phyloP scores from a whole-genome alignment of 2,888 invertebrate species.

The Calliopum simillimum region DNA sequence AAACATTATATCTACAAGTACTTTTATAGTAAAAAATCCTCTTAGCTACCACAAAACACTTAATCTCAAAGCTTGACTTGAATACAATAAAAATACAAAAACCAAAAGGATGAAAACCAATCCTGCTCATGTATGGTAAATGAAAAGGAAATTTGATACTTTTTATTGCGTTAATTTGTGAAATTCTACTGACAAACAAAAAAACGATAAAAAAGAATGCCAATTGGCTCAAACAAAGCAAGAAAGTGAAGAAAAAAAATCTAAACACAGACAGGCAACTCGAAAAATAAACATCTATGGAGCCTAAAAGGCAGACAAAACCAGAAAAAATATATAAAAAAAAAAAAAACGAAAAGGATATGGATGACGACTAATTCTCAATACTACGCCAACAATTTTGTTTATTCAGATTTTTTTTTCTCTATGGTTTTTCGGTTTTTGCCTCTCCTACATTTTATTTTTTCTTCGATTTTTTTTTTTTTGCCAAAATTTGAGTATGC shows the following conservation, averaged over 20 bases:
- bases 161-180: slow-evolving; percentile 23
- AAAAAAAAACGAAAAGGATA: too few relatives aligned
- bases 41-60: too few relatives aligned
- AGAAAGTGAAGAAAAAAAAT: neutral
- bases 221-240: neutral
- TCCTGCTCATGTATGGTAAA: neutral
- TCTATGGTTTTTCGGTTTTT: neutral
- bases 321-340: too few relatives aligned
- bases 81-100: too few relatives aligned
- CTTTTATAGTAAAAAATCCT: too few relatives aligned
- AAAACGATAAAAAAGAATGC: neutral
- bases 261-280: neutral
- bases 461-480: neutral
- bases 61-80: too few relatives aligned
- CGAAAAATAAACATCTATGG: neutral
- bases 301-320: neutral
- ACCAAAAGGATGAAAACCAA: too few relatives aligned
- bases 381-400: neutral
- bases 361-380: too few relatives aligned
- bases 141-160: slow-evolving; percentile 4
- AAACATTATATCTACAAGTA: too few relatives aligned
- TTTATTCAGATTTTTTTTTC: neutral
- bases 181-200: neutral
- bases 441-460: too few relatives aligned
- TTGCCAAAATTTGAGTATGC: neutral